A percentile compares a stretch with the other conserved stretches of the same genome.
Conservation (phyloP, 2,888 invertebrate genomes). For the Hemithea aestivaria region DNA sequence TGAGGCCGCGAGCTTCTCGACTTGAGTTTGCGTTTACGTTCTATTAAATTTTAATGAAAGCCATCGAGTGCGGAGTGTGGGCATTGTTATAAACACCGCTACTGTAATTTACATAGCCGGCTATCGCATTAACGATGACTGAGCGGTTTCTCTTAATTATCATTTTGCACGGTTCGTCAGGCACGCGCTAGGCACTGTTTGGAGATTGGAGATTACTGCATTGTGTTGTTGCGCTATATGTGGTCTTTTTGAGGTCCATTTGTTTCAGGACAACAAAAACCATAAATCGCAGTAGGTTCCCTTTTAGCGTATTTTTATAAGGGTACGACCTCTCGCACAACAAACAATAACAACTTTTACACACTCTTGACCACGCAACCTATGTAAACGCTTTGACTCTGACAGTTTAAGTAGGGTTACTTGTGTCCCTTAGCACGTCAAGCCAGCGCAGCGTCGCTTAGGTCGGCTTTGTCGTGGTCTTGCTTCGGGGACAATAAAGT, state of each 20-base stretch:
- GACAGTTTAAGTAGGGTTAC: no score
- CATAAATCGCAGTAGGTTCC: no score
- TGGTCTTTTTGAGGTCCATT: conserved; percentile 22
- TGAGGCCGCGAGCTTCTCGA: conserved; percentile 22
- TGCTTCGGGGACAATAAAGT: no score
- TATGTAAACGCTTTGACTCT: no score
- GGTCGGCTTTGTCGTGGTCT: no score
- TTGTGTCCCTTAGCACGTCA: no score
- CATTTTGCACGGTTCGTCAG: conserved; percentile 77
- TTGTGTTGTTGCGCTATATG: conserved; percentile 17
- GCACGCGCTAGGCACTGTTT: conserved; percentile 52
- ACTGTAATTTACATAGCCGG: conserved; percentile 67
- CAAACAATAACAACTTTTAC: no score
- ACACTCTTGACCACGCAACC: no score
- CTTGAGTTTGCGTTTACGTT: conserved; percentile 43
- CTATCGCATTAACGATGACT: conserved; percentile 76
- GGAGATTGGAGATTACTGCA: conserved; percentile 9
- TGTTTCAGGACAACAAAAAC: no score
- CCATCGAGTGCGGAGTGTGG: conserved; percentile 55
- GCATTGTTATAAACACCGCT: conserved; percentile 62
- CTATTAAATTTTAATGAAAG: conserved; percentile 64
- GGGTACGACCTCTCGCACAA: no score
- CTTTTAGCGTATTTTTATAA: no score
- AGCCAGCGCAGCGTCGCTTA: no score
- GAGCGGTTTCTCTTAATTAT: conserved; percentile 78